Conservation (phyloP, 2,113 vertebrate genomes). For the Catharus bicknelli region DNA sequence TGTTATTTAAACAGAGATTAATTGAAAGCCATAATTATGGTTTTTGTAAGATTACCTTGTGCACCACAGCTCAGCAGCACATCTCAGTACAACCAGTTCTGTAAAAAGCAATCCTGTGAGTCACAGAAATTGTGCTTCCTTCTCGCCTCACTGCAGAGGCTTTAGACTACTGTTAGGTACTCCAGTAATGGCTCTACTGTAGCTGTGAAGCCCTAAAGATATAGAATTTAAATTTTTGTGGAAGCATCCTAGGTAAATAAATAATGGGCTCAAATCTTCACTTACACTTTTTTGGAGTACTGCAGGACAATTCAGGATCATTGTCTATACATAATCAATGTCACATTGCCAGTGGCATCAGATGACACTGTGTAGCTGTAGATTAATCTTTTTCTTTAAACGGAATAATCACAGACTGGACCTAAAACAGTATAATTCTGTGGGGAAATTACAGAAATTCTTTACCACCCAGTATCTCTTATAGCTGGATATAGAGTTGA, state of each 20-base stretch:
- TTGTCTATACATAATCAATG: neutral
- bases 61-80: neutral
- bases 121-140: neutral
- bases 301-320: neutral
- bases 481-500: neutral
- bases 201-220: neutral
- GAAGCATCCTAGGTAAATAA: neutral
- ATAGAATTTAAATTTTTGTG: neutral
- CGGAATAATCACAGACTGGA: neutral
- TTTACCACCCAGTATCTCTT: rapidly evolving
- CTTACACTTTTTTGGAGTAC: neutral
- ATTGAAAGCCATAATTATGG: neutral
- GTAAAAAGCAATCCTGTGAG: neutral
- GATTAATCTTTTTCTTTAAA: neutral
- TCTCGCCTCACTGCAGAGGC: neutral
- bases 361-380: neutral
- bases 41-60: neutral
- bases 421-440: neutral
- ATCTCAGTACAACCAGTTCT: neutral
- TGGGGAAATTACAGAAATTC: neutral
- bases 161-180: neutral
- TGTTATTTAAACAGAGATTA: neutral
- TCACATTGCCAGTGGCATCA: neutral
- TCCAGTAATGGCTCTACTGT: neutral
- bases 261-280: neutral